A percentile compares a stretch with the other conserved stretches of the same genome.
Conservation (phyloP, 2,888 invertebrate genomes). For the Plemyria rubiginata region DNA sequence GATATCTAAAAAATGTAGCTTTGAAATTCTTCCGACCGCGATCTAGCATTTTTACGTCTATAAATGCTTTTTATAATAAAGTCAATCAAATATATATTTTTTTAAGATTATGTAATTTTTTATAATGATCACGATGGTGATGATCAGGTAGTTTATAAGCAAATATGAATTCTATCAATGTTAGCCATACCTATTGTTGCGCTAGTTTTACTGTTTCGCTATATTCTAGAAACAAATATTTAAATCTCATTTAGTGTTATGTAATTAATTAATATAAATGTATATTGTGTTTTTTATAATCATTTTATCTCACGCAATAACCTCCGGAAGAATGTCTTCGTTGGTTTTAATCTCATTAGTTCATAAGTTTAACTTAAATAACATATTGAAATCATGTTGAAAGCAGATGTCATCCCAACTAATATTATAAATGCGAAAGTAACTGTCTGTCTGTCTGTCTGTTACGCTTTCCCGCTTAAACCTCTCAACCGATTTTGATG, state of each 20-base stretch:
- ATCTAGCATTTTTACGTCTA: constrained; percentile 1
- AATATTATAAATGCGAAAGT: too few species aligned
- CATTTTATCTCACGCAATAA: background rate
- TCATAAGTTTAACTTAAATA: constrained; percentile 12
- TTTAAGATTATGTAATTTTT: background rate
- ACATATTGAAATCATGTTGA: background rate
- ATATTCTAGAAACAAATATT: background rate
- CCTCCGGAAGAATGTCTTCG: background rate
- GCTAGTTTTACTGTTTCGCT: background rate
- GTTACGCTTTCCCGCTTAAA: too few species aligned
- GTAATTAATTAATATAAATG: background rate
- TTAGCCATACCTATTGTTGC: constrained; percentile 5
- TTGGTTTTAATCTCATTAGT: constrained; percentile 6
- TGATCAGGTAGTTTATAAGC: background rate
- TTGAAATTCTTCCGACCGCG: constrained; percentile 7
- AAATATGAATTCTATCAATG: constrained; percentile 4
- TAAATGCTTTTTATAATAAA: constrained; percentile 10
- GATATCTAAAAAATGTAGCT: constrained; percentile 1
- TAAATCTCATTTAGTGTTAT: constrained; percentile 16
- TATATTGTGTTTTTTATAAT: constrained; percentile 1
- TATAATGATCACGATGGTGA: background rate
- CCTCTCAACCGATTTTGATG: too few species aligned
- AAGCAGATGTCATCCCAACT: too few species aligned
- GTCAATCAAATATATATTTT: constrained; percentile 1
- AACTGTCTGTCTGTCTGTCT: too few species aligned